Conservation (phyloP, 2,797 vertebrate species). For the Catharus ustulatus region DNA sequence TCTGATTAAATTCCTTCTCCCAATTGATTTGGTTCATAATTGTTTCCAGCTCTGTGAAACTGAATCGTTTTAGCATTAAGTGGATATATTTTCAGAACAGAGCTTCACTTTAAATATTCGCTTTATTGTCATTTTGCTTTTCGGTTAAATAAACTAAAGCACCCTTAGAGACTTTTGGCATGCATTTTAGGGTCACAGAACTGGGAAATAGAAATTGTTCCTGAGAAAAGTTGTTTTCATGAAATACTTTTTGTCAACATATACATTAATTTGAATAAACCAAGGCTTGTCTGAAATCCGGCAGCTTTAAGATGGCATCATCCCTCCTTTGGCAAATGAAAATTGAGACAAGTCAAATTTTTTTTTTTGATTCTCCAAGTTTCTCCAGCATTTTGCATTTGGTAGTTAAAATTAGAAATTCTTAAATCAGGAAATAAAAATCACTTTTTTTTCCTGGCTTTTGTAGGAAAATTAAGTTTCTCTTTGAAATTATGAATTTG, state of each 20-base stretch:
- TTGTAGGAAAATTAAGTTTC: background rate
- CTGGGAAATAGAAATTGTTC: constrained; percentile 48
- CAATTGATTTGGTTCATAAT: constrained; percentile 60
- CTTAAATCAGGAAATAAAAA: background rate
- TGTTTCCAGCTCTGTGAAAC: constrained; percentile 53
- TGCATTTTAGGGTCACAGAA: background rate
- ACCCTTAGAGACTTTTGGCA: constrained; percentile 7
- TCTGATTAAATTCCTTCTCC: constrained; percentile 65
- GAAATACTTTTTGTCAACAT: background rate
- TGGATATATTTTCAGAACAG: constrained; percentile 57
- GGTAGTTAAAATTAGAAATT: background rate
- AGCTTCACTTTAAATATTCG: constrained; percentile 13
- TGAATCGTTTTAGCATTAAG: background rate
- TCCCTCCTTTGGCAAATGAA: background rate
- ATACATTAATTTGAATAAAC: background rate
- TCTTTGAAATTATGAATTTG: background rate
- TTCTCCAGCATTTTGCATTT: background rate
- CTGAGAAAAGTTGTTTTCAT: constrained; percentile 20
- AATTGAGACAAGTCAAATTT: background rate
- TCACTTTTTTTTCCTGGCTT: background rate
- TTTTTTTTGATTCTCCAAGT: background rate
- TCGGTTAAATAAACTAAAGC: constrained; percentile 8
- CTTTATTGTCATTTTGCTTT: constrained; percentile 53
- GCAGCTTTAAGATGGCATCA: background rate
- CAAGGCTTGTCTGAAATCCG: background rate